Evolutionary conservation across 2,888 invertebrate genomes (phyloP), one percentile per base, ranked within the genome.

Genomic region (Apodemia duryi): DNA sequence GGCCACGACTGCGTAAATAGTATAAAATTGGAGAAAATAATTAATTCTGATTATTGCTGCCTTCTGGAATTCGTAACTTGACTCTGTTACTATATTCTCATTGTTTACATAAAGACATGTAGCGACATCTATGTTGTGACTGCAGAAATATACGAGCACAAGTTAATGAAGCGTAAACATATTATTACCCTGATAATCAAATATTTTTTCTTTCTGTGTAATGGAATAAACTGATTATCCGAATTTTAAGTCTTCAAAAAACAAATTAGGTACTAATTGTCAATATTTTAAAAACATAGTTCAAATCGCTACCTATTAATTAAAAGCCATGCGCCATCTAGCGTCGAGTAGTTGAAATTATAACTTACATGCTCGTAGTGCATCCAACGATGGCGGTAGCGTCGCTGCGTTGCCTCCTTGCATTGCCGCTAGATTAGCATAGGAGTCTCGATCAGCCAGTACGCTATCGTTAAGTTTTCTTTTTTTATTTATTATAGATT

Each of bases 321-420:
- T 0, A 38, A 1, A 7, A 52, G 9, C 7, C 35, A 21, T 6
- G 35, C 52, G 88, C 79, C 85, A 85, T 76, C 90, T 87, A 81
- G 71, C 72, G 79, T 67, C 73, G 78, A 88, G 77, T 89, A 87
- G 90, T 75, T 28, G 60, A 62, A 81, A 74, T 83, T 90, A 4
- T 54, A 11, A 64, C 91, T 91, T 80, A 91, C 91, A 91, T 84
- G 91, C 91, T 76, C 91, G 84, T 41, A 91, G 79, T 32, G 91
- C 91, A 75, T 91, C 91, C 65, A 91, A 86, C 82, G 91, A 91
- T 83, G 91, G 91, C 85, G 91, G 91, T 76, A 91, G 79, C 57
- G 91, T 91, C 70, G 91, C 88, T 11, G 91, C 85, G 68, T 78
- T 85, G 66, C 91, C 91, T 85, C 91, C 89, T 68, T 87, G 79